Evolutionary conservation across 2,797 vertebrate species (phyloP).

Genomic region (Hippocampus kuda): DNA sequence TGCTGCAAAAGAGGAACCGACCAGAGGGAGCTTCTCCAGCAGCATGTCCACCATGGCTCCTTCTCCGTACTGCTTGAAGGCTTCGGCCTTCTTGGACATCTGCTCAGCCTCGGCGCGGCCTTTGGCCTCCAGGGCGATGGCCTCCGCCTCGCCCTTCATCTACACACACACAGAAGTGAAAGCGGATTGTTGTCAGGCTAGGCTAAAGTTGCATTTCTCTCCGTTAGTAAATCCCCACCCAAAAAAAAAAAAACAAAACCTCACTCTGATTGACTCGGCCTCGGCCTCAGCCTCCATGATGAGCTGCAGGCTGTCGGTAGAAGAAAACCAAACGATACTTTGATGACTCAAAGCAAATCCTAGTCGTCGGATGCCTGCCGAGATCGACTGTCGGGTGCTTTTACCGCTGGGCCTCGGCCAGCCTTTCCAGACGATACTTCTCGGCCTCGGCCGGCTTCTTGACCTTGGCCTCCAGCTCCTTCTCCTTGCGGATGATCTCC

Average conservation of each 20-base stretch:
- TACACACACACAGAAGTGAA: conserved; percentile 31
- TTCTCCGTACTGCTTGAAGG: conserved; percentile 83
- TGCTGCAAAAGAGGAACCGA: conserved; percentile 37
- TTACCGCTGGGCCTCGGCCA: conserved; percentile 80
- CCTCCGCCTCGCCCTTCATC: conserved; percentile 84
- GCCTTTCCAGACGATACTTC: conserved; percentile 75
- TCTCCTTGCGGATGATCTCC: conserved; percentile 81
- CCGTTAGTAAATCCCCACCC: not conserved
- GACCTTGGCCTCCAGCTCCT: conserved; percentile 80
- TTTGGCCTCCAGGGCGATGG: conserved; percentile 78
- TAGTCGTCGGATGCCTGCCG: not conserved
- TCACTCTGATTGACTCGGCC: conserved; percentile 79
- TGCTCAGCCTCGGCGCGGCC: conserved; percentile 84
- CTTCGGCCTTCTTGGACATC: conserved; percentile 87
- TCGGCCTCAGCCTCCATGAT: conserved; percentile 90
- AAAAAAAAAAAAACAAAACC: conserved; percentile 30
- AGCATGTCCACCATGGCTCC: conserved; percentile 91
- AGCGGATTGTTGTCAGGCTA: not conserved
- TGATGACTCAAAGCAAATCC: not conserved
- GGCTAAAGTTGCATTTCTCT: not conserved
- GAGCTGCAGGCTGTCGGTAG: conserved; percentile 67
- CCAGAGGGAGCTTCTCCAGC: conserved; percentile 84
- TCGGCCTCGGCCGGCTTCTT: conserved; percentile 87
- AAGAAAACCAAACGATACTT: not conserved
- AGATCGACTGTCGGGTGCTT: not conserved